Evolutionary conservation across 2,888 invertebrate genomes (phyloP), one percentile per base, ranked within the genome.

Genomic region (Brachycybe producta): DNA sequence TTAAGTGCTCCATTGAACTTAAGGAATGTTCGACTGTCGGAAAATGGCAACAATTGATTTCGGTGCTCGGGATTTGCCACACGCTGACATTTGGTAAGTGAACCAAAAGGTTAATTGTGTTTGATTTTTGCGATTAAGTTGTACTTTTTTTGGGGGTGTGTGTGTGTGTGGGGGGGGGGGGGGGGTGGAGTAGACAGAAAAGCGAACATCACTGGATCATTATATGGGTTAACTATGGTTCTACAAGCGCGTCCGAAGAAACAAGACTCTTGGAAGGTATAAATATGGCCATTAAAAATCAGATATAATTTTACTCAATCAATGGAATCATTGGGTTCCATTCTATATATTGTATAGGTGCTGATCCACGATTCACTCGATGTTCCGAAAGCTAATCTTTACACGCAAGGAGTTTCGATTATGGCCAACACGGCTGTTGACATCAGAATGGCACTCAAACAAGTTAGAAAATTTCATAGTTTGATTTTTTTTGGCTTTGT

Each of bases 1-100:
- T 36, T 46, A 8, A 46, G 46, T 46, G 46, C 17, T 7, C 1
- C 4, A 11, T 46, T 11, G 46, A 46, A 17, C 17, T 7, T 11
- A 15, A 26, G 5, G 7, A 13, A 2, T 41, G 40, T 28, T 7
- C 24, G n/a, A 24, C 19, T n/a, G 27, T 46, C 11, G 47, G 47
- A 13, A 13, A 5, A 7, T 49, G 49, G 49, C 27, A 17, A n/a
- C 30, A 13, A 2, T n/a, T 19, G 2, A 19, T 41, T 27, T 3
- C 49, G 13, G 41, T 41, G 7, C 2, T 19, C 15, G 49, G 49
- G 17, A 41, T 49, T 19, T 49, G 49, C 41, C 41, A 49, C 41
- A 49, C 49, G 7, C 24, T 45, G 11, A 49, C n/a, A 36, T 40
- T 40, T 17, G 27, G 27, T 44, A 30, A 26, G 49, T 49, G 19